Evolutionary conservation across 2,797 vertebrate genomes (phyloP).

Genomic region (Pipistrellus pipistrellus): DNA sequence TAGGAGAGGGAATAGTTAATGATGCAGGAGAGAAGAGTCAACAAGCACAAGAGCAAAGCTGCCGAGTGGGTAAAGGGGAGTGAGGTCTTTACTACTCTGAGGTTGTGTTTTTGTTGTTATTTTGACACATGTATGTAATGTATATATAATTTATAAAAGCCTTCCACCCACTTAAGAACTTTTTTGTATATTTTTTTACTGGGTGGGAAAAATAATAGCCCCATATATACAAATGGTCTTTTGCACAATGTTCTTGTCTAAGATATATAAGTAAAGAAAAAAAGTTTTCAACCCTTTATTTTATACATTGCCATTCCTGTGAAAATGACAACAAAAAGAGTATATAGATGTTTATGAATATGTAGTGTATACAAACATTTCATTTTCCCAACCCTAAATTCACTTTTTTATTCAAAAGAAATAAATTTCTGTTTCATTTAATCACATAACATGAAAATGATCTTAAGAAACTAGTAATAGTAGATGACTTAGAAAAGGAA

Average conservation of each 20-base stretch:
- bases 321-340: constrained; percentile 51
- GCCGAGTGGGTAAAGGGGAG: background rate
- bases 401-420: constrained; percentile 5
- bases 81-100: background rate
- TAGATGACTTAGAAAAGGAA: background rate
- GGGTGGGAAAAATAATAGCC: background rate
- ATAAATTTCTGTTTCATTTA: constrained; percentile 17
- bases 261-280: constrained; percentile 25
- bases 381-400: constrained; percentile 34
- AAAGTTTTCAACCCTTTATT: constrained; percentile 1
- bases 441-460: constrained; percentile 54
- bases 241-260: constrained; percentile 50
- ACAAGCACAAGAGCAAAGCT: background rate
- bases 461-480: constrained; percentile 40
- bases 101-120: constrained; percentile 32
- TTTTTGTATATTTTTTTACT: constrained; percentile 43
- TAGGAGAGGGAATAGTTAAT: background rate
- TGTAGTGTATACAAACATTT: constrained; percentile 9
- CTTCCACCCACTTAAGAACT: constrained; percentile 32
- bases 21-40: background rate
- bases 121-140: constrained; percentile 38
- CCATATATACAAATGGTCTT: background rate
- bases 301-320: constrained; percentile 40
- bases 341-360: constrained; percentile 31
- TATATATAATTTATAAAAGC: constrained; percentile 53